phyloP scores from a whole-genome alignment of 2,113 vertebrate species.

The Callipepla squamata region DNA sequence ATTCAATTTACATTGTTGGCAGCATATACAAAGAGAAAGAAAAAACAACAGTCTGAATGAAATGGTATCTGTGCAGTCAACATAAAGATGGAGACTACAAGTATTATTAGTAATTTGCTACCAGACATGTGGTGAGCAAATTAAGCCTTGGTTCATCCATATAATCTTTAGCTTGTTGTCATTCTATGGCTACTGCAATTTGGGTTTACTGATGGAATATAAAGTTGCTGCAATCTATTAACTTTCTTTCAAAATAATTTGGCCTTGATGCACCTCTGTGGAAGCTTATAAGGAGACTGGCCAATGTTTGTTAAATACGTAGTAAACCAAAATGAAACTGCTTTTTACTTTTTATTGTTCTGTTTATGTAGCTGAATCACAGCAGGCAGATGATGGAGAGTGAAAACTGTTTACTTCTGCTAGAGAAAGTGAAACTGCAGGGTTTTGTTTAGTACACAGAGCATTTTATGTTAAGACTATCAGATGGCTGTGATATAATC shows the following conservation, averaged over 20 bases:
- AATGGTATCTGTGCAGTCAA: not conserved
- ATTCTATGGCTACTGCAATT: conserved; percentile 16
- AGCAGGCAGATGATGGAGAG: not conserved
- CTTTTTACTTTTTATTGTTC: not conserved
- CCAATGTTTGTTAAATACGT: conserved; percentile 34
- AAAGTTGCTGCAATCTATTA: conserved; percentile 37
- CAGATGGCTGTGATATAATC: conserved; percentile 5
- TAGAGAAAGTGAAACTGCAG: not conserved
- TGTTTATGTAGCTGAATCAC: not conserved
- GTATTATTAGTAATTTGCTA: conserved; percentile 42
- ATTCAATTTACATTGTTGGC: not conserved
- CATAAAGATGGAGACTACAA: not conserved
- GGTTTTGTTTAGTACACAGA: not conserved
- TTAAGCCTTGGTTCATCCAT: conserved; percentile 10
- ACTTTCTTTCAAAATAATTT: conserved; percentile 24
- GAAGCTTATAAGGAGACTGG: conserved; percentile 1
- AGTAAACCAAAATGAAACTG: conserved; percentile 12
- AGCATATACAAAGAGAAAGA: not conserved
- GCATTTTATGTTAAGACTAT: not conserved
- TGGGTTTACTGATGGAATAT: not conserved
- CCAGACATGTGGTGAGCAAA: conserved; percentile 21
- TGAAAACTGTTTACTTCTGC: not conserved
- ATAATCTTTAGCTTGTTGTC: conserved; percentile 25
- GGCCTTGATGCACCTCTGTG: not conserved
- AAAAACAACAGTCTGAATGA: not conserved